Percentiles rank a stretch among this genome's conserved stretches.
phyloP scores from a whole-genome alignment of 2,113 vertebrate species.

The Columbina picui region DNA sequence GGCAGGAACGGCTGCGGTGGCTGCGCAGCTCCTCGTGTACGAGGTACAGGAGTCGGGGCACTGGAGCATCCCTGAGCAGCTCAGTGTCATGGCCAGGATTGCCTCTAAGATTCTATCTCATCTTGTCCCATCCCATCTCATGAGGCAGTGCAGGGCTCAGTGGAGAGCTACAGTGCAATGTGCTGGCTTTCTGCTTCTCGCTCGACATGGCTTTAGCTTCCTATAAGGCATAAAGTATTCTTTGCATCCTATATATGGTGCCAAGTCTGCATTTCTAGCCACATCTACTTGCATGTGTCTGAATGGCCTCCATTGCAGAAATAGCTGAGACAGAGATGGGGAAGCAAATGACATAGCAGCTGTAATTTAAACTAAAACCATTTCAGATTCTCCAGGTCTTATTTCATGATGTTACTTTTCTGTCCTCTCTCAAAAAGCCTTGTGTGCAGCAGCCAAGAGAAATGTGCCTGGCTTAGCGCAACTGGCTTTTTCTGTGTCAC shows the following conservation, averaged over 20 bases:
- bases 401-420: neutral
- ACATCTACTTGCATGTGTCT: neutral
- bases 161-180: neutral
- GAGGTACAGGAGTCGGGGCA: rapidly evolving
- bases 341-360: neutral
- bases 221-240: neutral
- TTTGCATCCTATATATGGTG: neutral
- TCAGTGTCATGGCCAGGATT: rapidly evolving
- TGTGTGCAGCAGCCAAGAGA: neutral
- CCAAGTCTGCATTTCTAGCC: neutral
- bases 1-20: rapidly evolving
- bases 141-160: neutral
- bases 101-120: rapidly evolving
- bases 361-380: neutral
- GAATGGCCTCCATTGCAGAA: neutral
- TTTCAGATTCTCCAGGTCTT: slow-evolving; percentile 9
- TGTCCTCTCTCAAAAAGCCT: neutral
- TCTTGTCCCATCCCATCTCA: neutral
- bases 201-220: neutral
- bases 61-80: rapidly evolving
- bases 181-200: neutral
- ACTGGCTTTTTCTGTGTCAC: neutral
- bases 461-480: neutral
- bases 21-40: rapidly evolving
- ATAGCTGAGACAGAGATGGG: neutral